A percentile compares a stretch with the other conserved stretches of the same genome.
Conservation (phyloP, 30 jellyfish, hydroid and myxozoan species). For the Hydractinia echinata region DNA sequence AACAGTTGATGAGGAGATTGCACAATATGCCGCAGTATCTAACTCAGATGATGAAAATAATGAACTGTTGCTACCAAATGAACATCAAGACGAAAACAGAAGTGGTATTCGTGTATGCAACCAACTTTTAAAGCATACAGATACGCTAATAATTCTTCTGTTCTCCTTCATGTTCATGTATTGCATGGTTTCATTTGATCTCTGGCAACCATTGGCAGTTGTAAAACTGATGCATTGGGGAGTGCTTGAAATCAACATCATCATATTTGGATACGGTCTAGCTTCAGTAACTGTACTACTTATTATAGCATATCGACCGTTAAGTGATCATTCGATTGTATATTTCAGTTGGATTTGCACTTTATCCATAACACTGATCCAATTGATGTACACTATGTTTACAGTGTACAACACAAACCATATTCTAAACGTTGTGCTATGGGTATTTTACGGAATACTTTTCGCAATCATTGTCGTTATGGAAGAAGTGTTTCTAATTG, state of each 20-base stretch:
- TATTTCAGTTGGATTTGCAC: too few species aligned
- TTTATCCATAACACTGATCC: background rate
- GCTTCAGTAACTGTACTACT: background rate
- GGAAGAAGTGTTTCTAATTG: slow-evolving; percentile 16
- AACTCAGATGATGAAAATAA: too few species aligned
- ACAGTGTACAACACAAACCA: background rate
- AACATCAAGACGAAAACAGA: too few species aligned
- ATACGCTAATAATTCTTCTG: background rate
- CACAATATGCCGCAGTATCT: too few species aligned
- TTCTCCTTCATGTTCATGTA: slow-evolving; percentile 5
- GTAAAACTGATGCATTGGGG: slow-evolving; percentile 3
- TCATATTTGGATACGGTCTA: slow-evolving; percentile 8
- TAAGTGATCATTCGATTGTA: background rate
- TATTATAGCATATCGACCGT: background rate
- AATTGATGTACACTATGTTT: background rate
- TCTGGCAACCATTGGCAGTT: background rate
- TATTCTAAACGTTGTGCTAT: background rate
- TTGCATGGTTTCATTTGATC: too few species aligned
- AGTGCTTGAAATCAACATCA: background rate
- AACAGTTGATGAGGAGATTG: background rate
- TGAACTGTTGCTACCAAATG: too few species aligned
- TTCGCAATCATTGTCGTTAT: slow-evolving; percentile 19
- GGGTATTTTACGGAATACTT: slow-evolving; percentile 6
- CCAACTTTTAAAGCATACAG: background rate
- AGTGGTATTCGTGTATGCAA: too few species aligned